phyloP scores from a whole-genome alignment of 2,797 vertebrate genomes.

The Prunella strophiata region DNA sequence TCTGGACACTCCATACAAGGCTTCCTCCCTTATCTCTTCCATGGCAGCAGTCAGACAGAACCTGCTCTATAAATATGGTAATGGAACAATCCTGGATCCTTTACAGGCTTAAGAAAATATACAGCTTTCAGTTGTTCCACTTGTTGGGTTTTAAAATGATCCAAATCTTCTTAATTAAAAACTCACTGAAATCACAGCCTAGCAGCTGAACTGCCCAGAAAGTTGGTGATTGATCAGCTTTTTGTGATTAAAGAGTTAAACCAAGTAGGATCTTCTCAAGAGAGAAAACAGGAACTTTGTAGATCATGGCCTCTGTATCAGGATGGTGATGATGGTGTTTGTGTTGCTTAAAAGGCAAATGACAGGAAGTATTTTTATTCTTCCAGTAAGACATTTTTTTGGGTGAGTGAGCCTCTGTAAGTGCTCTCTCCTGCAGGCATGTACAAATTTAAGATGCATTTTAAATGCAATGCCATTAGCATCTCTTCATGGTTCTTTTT shows the following conservation, averaged over 20 bases:
- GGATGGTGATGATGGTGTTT: neutral
- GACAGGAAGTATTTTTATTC: neutral
- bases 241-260: neutral
- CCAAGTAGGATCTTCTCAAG: neutral
- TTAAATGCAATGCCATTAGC: neutral
- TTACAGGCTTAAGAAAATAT: fast-evolving
- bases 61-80: constrained; percentile 95
- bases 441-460: neutral
- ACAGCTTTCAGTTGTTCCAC: neutral
- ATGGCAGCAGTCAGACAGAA: constrained; percentile 91
- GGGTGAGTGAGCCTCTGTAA: neutral
- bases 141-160: neutral
- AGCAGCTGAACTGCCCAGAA: neutral
- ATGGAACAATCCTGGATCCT: neutral
- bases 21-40: constrained; percentile 88
- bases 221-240: neutral
- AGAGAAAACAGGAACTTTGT: neutral
- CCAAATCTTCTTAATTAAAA: neutral
- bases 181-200: neutral
- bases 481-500: neutral
- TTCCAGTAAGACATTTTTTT: neutral
- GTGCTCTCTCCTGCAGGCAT: neutral
- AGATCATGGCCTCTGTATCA: neutral
- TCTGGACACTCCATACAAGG: constrained; percentile 85
- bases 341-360: neutral